Evolutionary conservation across 2,797 vertebrate genomes (phyloP).

Genomic region (Acipenser ruthenus): DNA sequence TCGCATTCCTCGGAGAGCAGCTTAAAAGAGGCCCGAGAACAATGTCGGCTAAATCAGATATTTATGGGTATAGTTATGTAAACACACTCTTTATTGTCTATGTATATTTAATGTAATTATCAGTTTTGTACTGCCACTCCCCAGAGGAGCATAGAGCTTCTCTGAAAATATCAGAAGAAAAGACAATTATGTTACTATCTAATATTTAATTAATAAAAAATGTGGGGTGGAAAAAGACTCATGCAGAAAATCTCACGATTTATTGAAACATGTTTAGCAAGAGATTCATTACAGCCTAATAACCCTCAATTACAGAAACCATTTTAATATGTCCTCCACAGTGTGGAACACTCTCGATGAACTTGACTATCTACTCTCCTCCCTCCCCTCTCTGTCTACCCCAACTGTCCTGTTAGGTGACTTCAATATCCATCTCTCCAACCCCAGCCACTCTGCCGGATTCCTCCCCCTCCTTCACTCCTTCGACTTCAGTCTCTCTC

Average conservation of each 20-base stretch:
- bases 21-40: conserved; percentile 89
- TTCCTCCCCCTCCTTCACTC: too few relatives aligned
- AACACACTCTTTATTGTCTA: conserved; percentile 78
- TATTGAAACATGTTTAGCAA: conserved; percentile 18
- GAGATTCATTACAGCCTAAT: conserved; percentile 16
- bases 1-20: conserved; percentile 86
- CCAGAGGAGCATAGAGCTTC: conserved; percentile 72
- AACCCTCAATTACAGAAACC: conserved; percentile 14
- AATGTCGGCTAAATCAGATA: conserved; percentile 98
- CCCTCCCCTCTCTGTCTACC: too few relatives aligned
- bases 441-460: too few relatives aligned
- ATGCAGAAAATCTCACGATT: conserved; percentile 9
- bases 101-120: conserved; percentile 86
- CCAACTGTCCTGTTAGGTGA: too few relatives aligned
- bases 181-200: conserved; percentile 79
- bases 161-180: conserved; percentile 96
- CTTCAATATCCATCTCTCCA: too few relatives aligned
- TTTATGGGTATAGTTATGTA: conserved; percentile 98
- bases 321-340: conserved; percentile 9
- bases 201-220: conserved; percentile 72
- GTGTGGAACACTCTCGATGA: too few relatives aligned
- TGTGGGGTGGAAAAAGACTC: conserved; percentile 5
- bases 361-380: too few relatives aligned
- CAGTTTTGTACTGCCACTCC: conserved; percentile 73
- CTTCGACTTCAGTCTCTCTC: too few relatives aligned